Percentiles rank a stretch among this genome's conserved stretches.
phyloP scores from a whole-genome alignment of 2,113 vertebrate species.

The Helogale parvula region DNA sequence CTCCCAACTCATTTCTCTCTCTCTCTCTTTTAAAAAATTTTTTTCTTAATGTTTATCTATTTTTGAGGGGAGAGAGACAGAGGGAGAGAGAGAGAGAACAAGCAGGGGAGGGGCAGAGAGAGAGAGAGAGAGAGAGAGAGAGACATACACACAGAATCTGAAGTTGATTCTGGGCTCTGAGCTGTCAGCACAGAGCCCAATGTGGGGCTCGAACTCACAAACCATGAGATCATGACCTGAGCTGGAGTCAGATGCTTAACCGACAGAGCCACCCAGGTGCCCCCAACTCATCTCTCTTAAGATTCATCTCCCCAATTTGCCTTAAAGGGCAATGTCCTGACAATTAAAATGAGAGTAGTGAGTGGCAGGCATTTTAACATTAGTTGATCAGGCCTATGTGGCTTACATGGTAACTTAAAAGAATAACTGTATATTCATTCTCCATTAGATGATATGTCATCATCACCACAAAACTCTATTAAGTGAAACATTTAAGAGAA shows the following conservation, averaged over 20 bases:
- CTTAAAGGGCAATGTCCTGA: not conserved
- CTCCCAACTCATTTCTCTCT: not conserved
- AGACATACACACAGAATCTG: too few relatives aligned
- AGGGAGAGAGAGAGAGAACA: too few relatives aligned
- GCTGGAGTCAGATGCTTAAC: too few relatives aligned
- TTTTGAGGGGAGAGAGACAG: too few relatives aligned
- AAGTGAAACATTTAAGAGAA: not conserved
- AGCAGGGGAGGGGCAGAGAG: too few relatives aligned
- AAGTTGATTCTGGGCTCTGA: too few relatives aligned
- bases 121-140: too few relatives aligned
- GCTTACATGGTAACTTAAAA: not conserved
- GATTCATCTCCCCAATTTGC: not conserved
- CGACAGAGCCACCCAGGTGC: too few relatives aligned
- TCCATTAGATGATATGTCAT: not conserved
- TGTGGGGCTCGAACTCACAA: too few relatives aligned
- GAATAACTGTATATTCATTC: not conserved
- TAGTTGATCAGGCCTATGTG: not conserved
- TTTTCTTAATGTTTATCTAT: too few relatives aligned
- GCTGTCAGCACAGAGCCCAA: too few relatives aligned
- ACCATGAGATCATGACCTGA: too few relatives aligned
- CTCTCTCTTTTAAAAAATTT: not conserved
- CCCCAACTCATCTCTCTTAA: not conserved
- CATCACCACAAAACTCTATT: not conserved
- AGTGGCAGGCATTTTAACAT: conserved; percentile 6
- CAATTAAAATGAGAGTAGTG: not conserved